A percentile compares a stretch with the other conserved stretches of the same genome.
Evolutionary conservation across 2,797 vertebrate genomes (phyloP).

Genomic region (Myripristis murdjan): DNA sequence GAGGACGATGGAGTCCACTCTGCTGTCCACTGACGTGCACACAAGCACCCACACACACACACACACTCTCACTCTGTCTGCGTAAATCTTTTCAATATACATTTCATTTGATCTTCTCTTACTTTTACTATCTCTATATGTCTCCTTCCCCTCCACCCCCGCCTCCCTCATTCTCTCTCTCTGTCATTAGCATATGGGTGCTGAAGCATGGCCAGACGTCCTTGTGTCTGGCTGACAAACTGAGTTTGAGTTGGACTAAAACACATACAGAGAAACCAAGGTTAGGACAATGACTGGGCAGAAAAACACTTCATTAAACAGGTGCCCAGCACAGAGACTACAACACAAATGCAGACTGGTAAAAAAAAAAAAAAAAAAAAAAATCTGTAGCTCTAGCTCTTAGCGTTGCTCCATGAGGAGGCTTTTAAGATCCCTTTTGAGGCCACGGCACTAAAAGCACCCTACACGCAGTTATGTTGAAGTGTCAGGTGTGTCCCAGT

Average conservation of each 20-base stretch:
- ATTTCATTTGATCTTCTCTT: slow-evolving; percentile 58
- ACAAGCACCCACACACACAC: not conserved
- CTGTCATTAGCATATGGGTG: slow-evolving; percentile 48
- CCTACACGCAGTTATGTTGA: too few relatives aligned
- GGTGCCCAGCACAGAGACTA: too few relatives aligned
- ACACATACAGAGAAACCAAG: slow-evolving; percentile 12
- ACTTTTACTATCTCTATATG: slow-evolving; percentile 9
- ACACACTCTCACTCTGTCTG: slow-evolving; percentile 38
- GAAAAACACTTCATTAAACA: slow-evolving; percentile 18
- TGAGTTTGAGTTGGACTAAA: slow-evolving; percentile 22
- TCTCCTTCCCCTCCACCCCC: too few relatives aligned
- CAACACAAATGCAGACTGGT: too few relatives aligned
- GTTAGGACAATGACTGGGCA: slow-evolving; percentile 19
- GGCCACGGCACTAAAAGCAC: too few relatives aligned
- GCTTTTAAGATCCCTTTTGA: too few relatives aligned
- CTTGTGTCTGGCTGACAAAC: slow-evolving; percentile 20
- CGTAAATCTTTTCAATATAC: slow-evolving; percentile 55
- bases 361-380: too few relatives aligned
- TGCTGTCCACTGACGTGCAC: not conserved
- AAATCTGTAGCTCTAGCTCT: too few relatives aligned
- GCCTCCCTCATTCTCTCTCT: not conserved
- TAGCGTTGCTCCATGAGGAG: too few relatives aligned
- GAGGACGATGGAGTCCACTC: slow-evolving; percentile 53
- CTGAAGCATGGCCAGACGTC: slow-evolving; percentile 6
- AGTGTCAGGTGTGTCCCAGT: too few relatives aligned